Evolutionary conservation across 2,797 vertebrate genomes (phyloP), one percentile per base, ranked within the genome.

Genomic region (Cacajao melanocephalus): DNA sequence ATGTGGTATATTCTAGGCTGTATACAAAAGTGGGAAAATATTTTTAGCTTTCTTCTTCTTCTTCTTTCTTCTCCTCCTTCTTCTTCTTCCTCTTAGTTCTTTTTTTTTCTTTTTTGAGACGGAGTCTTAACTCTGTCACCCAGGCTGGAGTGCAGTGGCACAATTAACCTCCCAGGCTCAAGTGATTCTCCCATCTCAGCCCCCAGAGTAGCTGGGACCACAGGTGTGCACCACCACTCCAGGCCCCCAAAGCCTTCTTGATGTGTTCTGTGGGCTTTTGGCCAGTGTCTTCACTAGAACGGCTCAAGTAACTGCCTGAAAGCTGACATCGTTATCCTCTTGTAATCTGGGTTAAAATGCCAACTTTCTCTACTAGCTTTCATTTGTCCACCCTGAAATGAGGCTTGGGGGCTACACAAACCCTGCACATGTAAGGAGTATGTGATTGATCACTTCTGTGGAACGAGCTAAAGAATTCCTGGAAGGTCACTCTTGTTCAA

Each of bases 391-490:
- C 41, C 20, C 46, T 9, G 10, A 20, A 61, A 14, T 0, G 15
- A 85, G 28, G 33, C 39, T 58, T 41, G 1, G 20, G 92, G 55
- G 61, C 26, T n/a, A 52, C 1, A 4, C 19, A 89, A 75, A 15
- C 30, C 81, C 46, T 5, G 14, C 1, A 7, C 6, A 0, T 5
- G 0, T 4, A 12, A 28, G 61, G 61, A 70, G 13, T 0, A 2
- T 8, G 39, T 1, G 17, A 30, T 1, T 46, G 1, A 0, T 67
- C 50, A 12, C 7, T 12, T 57, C 33, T 41, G 30, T 5, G 58
- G 48, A 36, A 46, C 13, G 4, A 61, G 22, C n/a, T 24, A 4
- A 55, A 61, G 41, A 7, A 28, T 67, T 48, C 90, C 2, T 17
- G 67, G 58, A 75, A 46, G 13, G 26, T 44, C 61, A 8, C 52